Conservation (phyloP, 35 echinoderm and acorn worm species). For the Hemicentrotus pulcherrimus region DNA sequence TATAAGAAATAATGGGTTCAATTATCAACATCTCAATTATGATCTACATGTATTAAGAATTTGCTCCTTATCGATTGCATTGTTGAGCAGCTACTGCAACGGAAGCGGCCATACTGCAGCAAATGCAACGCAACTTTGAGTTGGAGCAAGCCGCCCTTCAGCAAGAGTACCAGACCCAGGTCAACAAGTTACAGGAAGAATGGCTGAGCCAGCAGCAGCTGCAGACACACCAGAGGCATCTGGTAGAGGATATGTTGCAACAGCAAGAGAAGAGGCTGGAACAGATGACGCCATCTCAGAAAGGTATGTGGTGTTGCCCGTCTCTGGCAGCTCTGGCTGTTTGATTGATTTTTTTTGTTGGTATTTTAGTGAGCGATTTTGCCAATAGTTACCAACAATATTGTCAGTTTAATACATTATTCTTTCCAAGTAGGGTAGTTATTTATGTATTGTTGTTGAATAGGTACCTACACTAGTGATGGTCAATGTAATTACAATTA, state of each 20-base stretch:
- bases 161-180: slow-evolving; percentile 13
- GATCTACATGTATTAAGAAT: too few species aligned
- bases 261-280: slow-evolving; percentile 54
- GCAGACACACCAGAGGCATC: slow-evolving; percentile 56
- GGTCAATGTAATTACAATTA: too few species aligned
- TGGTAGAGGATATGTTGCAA: slow-evolving; percentile 47
- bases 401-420: too few species aligned
- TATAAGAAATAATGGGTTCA: too few species aligned
- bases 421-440: too few species aligned
- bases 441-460: too few species aligned
- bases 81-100: neutral
- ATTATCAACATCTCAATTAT: too few species aligned
- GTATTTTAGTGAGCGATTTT: too few species aligned
- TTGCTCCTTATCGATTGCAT: neutral
- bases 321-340: neutral
- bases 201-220: slow-evolving; percentile 59
- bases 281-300: slow-evolving; percentile 27
- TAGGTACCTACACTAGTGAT: too few species aligned
- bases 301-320: neutral
- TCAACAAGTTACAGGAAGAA: slow-evolving; percentile 51
- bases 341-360: too few species aligned
- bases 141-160: slow-evolving; percentile 33
- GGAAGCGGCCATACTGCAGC: neutral
- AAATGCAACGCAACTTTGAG: slow-evolving; percentile 33
- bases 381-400: too few species aligned